Evolutionary conservation across 2,113 vertebrate species (phyloP), one percentile per base, ranked within the genome.

Genomic region (Crotalus helleri): DNA sequence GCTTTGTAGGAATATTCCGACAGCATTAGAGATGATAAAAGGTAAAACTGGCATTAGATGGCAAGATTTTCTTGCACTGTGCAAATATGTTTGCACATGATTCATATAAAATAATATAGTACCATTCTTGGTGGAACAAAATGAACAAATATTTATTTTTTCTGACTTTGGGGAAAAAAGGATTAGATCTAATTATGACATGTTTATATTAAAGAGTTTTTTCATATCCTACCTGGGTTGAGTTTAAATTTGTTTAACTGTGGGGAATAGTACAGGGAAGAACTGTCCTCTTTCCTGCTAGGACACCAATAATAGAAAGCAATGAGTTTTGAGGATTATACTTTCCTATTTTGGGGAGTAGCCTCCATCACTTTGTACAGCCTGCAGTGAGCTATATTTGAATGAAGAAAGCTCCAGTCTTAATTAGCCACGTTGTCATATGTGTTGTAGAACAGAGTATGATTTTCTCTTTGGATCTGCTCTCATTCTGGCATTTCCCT

Each of bases 71-170:
- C 2, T 54, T 69, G 6, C n/a, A 44, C 10, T 61, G 54, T 64
- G 19, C 91, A 92, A 54, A 88, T 64, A 87, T 26, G 15, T 69
- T 53, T 88, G 10, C 26, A 49, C 26, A 33, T 87, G 74, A 44
- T n/a, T 61, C 39, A 10, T 87, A 53, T 51, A 87, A 59, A 61
- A 19, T 13, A 53, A n/a, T 58, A 53, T 29, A 87, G 44, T 19
- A 10, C 55, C 44, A 44, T 54, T 92, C 57, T 88, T 23, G 7
- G 19, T 11, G 19, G 91, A 57, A 64, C 61, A 58, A 58, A 49
- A 92, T 53, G 85, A 88, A 64, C 91, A 87, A 87, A 58, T 64
- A 64, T 88, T 64, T 92, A 61, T 69, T 92, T 88, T 88, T 12
- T 19, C 11, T 64, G 29, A 21, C 57, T 88, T 17, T 58, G 54